Base-by-base conservation (phyloP, 2,888 invertebrate species). In the Notodonta dromedarius region DNA sequence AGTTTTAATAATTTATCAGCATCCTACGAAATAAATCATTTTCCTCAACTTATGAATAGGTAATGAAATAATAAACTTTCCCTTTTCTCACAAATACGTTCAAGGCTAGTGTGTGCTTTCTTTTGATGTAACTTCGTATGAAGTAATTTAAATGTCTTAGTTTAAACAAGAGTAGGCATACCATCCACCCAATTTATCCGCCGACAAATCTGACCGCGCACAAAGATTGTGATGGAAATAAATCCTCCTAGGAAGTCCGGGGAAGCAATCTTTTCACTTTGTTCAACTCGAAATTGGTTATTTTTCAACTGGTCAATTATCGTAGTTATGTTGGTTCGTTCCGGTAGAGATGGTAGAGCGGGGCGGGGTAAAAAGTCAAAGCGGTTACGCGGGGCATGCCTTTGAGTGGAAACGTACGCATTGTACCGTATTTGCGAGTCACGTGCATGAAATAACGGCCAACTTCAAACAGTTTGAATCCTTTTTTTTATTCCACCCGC, bases 161-260 rank as follows among this genome's bases (percentile, higher is more conserved):
- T 2, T 52, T 13, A 32, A 24, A 52, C 50, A 57, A 60, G 56
- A 32, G 16, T 62, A 24, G 24, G 24, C 1, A 24, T 2, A 24
- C 24, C 24, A 24, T 24, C 24, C 39, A 1, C 8, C 12, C 51
- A 24, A 70, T 67, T 65, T 64, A 57, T 65, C 61, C 56, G 40
- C 39, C 52, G 59, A 61, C 56, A 63, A 61, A 56, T 63, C 63
- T 62, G 4, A 68, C 70, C 66, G 71, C 70, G 71, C 71, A 77
- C 71, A 74, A 63, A 61, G 76, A 79, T 79, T 77, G 73, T 71
- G 73, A 73, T 70, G 70, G 71, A 74, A 76, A 82, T 80, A 81
- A 75, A 80, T 80, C 73, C 66, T 71, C 73, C 66, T 71, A 70
- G 65, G 61, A 75, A 69, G 65, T 65, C 61, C 58, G 39, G 56